Evolutionary conservation across 2,113 vertebrate genomes (phyloP).

Genomic region (Panthera tigris): DNA sequence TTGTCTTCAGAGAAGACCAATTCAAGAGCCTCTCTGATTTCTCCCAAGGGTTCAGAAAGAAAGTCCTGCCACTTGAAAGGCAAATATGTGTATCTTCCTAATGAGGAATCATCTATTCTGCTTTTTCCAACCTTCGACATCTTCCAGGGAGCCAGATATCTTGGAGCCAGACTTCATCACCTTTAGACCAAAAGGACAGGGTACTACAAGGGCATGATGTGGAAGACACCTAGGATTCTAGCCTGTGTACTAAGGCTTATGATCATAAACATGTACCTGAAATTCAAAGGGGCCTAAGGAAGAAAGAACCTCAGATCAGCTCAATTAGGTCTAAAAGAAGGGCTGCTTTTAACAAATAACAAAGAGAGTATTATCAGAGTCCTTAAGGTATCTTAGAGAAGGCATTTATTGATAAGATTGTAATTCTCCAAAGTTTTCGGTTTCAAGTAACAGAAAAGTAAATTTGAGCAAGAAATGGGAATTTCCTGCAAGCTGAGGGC

Average conservation of each 20-base stretch:
- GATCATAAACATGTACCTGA: not conserved
- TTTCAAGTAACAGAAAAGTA: not conserved
- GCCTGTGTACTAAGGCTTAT: not conserved
- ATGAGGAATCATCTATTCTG: not conserved
- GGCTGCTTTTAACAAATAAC: not conserved
- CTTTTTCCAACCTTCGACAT: not conserved
- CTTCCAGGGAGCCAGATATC: not conserved
- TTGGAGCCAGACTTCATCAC: not conserved
- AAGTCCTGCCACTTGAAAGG: not conserved
- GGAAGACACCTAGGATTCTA: not conserved
- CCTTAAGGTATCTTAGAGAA: not conserved
- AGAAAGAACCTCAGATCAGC: not conserved
- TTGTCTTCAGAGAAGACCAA: not conserved
- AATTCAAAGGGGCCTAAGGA: not conserved
- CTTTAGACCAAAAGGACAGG: not conserved
- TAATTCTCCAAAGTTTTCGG: conserved; percentile 3
- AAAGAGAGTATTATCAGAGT: not conserved
- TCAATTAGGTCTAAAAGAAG: too few relatives aligned
- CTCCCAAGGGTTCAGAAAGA: not conserved
- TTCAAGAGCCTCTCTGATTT: conserved; percentile 16
- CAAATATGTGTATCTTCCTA: not conserved
- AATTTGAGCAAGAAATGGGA: not conserved
- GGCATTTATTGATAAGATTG: not conserved
- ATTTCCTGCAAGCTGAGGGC: not conserved
- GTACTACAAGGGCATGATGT: not conserved